Conservation (phyloP, 2,797 vertebrate species). For the Sebastiscus tertius region DNA sequence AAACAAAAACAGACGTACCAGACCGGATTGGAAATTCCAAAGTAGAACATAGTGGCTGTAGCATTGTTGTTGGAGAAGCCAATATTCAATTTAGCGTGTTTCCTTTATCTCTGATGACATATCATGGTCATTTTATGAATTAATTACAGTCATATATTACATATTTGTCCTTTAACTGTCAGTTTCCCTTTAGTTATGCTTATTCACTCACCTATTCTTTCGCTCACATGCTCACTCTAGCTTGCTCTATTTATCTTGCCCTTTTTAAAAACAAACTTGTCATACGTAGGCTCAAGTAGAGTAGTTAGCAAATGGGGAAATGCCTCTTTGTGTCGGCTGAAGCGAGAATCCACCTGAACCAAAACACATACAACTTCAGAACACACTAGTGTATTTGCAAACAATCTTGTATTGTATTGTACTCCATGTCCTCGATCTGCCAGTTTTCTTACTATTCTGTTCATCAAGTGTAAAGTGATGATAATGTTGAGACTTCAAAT, state of each 20-base stretch:
- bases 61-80: too few species aligned
- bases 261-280: not conserved
- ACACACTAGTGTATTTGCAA: not conserved
- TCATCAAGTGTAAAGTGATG: not conserved
- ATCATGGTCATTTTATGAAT: too few species aligned
- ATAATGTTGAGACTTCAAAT: not conserved
- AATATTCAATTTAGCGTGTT: too few species aligned
- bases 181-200: not conserved
- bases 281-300: not conserved
- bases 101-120: too few species aligned
- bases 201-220: not conserved
- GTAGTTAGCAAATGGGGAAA: not conserved
- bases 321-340: not conserved
- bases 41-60: too few species aligned
- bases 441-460: not conserved
- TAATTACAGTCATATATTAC: too few species aligned
- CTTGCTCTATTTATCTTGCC: not conserved
- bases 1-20: too few species aligned
- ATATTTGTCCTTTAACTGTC: not conserved
- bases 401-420: not conserved
- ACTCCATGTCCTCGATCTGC: not conserved
- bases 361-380: not conserved
- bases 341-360: not conserved
- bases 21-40: too few species aligned
- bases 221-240: not conserved